phyloP scores from a whole-genome alignment of 2,888 invertebrate species.

The Sepiola atlantica region DNA sequence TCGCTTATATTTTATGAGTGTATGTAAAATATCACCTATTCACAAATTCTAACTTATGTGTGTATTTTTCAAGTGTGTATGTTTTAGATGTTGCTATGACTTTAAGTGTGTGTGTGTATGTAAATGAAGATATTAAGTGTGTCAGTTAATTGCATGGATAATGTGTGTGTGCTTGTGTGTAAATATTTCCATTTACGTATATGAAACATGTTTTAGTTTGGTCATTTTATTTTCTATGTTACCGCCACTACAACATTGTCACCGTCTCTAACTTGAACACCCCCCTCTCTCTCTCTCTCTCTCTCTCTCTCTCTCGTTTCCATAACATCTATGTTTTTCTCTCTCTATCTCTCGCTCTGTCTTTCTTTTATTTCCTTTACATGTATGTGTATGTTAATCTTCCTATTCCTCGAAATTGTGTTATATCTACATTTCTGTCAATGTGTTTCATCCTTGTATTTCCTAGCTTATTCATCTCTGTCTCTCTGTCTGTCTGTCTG shows the following conservation, averaged over 20 bases:
- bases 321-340: background rate
- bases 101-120: background rate
- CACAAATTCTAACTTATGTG: conserved; percentile 32
- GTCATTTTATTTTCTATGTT: background rate
- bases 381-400: too few relatives aligned
- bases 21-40: background rate
- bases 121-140: background rate
- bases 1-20: background rate
- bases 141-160: background rate
- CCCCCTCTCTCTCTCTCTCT: background rate
- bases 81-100: background rate
- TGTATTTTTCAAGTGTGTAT: background rate
- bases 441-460: too few relatives aligned
- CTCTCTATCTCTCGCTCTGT: background rate
- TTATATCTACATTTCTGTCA: too few relatives aligned
- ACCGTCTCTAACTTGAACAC: too few relatives aligned
- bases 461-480: too few relatives aligned
- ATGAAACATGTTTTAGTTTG: background rate
- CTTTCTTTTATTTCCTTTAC: too few relatives aligned
- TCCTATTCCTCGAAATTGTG: too few relatives aligned
- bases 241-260: background rate
- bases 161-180: background rate
- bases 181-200: background rate
- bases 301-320: background rate
- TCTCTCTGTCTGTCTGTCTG: too few relatives aligned